Base-by-base conservation (phyloP, 2,113 vertebrate genomes). In the Aramus guarauna region DNA sequence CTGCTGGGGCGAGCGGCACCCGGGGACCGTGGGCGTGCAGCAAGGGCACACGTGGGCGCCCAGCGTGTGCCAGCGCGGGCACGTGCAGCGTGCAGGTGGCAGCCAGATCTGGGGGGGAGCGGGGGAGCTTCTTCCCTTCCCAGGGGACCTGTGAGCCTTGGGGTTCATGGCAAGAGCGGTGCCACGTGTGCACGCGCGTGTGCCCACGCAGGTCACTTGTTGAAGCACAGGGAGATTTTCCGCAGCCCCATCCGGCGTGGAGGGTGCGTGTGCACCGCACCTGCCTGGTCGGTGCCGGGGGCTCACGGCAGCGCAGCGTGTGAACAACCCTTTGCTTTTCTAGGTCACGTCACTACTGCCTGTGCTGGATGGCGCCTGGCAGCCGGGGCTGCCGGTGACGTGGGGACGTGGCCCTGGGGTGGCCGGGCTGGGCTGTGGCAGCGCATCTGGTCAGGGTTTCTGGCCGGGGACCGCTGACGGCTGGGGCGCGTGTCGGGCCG, bases 271-370 rank as follows among this genome's bases (percentile, higher is more conserved):
- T 27, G 52, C 60, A 12, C 48, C 7, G 10, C 4, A 71, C 21
- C 52, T 4, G 52, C 72, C 6, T 1, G 60, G 74, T 23, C 2
- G 41, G 74, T 3, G 29, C 24, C 7, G 15, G 86, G 92, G 56
- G 62, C 47, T 48, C 2, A 9, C 4, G 30, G 75, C 87, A 59
- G 75, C 29, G 6, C 82, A 1, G 78, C 2, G 22, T 30, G 85
- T 18, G 88, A 92, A 15, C 19, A 75, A 4, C 91, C 94, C 95
- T 88, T 24, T 3, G 75, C 79, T 95, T 97, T 97, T 97, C 95
- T 96, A 97, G 96, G 96, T 96, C 95, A 95, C 23, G 91, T 9
- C 93, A 75, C 86, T 32, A 34, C 95, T 6, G 91, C 79, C 89
- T 52, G 75, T 16, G 86, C 89, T 2, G 79, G 45, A 29, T 36